Base-by-base conservation (phyloP, 2,888 invertebrate species). In the Drosophila helvetica region DNA sequence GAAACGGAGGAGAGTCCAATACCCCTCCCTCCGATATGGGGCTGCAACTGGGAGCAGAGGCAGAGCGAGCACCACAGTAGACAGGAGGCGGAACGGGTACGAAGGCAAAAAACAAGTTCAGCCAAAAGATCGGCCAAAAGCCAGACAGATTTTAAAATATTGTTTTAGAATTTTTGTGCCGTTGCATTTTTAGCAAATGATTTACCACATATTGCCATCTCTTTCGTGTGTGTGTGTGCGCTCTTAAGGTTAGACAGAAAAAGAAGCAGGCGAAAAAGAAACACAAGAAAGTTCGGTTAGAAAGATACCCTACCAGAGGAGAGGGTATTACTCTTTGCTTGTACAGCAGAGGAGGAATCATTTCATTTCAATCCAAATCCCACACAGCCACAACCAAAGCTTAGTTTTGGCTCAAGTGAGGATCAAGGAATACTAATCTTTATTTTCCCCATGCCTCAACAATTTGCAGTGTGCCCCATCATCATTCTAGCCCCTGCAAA, bases 121-220 rank as follows among this genome's bases (percentile, higher is more conserved):
- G 47, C 63, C 66, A 79, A 69, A 38, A 88, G 85, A 85, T 85
- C 89, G 85, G 81, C 89, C 77, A 80, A 86, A 85, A 88, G 85
- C 89, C 89, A 85, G 85, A 88, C 87, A 88, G 85, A 88, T 88
- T 83, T 85, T 85, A 87, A 85, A 88, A 85, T 85, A 85, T 85
- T 85, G 85, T 88, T 83, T 88, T 82, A 83, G 88, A 84, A 84
- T 86, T 88, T 88, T 84, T 72, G 38, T 38, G 68, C 78, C 60
- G 57, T 54, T 86, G 81, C 81, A 88, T 81, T 86, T 86, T 86
- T 74, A 84, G 84, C 84, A 63, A 86, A 77, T 64, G 52, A 48
- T 55, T 53, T 64, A 46, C 33, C 52, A 59, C 63, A 62, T 42
- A 19, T n/a, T 15, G 38, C 38, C 7, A 38, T 38, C 38, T 53